These are phyloP conservation scores for Schizopygopsis malacanthus DNA, from an alignment of 2,797 vertebrate species.

Conservation along the genomic window DNA sequence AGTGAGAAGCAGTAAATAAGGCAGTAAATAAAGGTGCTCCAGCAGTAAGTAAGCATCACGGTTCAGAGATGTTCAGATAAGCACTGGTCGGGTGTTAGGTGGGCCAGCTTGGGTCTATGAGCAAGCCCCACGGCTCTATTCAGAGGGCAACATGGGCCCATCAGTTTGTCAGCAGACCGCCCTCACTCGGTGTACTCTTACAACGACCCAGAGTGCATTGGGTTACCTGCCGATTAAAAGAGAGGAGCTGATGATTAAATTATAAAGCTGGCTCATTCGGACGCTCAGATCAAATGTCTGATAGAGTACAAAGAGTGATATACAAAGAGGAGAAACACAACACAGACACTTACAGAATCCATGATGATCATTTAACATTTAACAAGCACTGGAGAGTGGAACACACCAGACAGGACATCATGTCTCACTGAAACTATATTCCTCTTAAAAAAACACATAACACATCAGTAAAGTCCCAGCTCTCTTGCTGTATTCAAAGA, in stretches of 20 bases:
- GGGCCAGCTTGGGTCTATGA: slow-evolving; percentile 65
- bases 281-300: slow-evolving; percentile 86
- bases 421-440: slow-evolving; percentile 21
- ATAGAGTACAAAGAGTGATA: slow-evolving; percentile 79
- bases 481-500: not conserved
- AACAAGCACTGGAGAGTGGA: slow-evolving; percentile 21
- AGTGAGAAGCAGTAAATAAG: slow-evolving; percentile 30
- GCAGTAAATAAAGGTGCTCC: slow-evolving; percentile 71
- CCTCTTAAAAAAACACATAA: not conserved
- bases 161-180: slow-evolving; percentile 79
- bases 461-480: not conserved
- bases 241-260: slow-evolving; percentile 94
- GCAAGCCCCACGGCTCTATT: slow-evolving; percentile 67
- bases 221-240: slow-evolving; percentile 86
- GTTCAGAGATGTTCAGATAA: slow-evolving; percentile 76
- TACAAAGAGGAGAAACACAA: slow-evolving; percentile 56
- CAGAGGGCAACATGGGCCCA: slow-evolving; percentile 77
- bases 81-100: slow-evolving; percentile 74
- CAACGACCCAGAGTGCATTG: slow-evolving; percentile 79
- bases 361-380: slow-evolving; percentile 47
- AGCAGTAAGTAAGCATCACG: slow-evolving; percentile 76
- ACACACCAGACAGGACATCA: slow-evolving; percentile 18
- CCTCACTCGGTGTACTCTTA: slow-evolving; percentile 68
- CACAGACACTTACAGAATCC: slow-evolving; percentile 40
- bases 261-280: slow-evolving; percentile 90